A percentile compares a stretch with the other conserved stretches of the same genome.
Evolutionary conservation across 1,140 invertebrate species (phyloP).

Genomic region (Cotesia chilonis): DNA sequence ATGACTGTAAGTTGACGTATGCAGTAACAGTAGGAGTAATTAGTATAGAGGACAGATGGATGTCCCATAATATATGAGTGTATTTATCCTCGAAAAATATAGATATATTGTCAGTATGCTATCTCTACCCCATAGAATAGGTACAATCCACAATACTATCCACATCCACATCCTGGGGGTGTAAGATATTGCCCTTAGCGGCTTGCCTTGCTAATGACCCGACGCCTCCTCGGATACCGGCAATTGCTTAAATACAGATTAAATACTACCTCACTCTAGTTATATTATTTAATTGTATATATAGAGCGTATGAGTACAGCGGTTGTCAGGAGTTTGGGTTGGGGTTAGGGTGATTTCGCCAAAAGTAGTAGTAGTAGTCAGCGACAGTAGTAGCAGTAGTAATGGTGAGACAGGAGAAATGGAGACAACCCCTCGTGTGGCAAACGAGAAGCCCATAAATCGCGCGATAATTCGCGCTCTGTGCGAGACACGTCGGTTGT

Average conservation of each 20-base stretch:
- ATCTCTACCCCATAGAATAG: too few relatives aligned
- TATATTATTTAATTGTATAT: neutral
- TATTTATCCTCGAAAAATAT: too few relatives aligned
- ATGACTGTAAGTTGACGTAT: too few relatives aligned
- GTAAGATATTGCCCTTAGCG: slow-evolving; percentile 36
- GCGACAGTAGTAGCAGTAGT: neutral
- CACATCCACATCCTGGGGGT: slow-evolving; percentile 10
- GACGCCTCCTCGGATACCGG: slow-evolving; percentile 28
- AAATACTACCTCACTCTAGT: slow-evolving; percentile 35
- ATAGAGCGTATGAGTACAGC: neutral
- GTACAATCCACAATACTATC: too few relatives aligned
- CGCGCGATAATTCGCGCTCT: slow-evolving; percentile 43
- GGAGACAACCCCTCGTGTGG: slow-evolving; percentile 34
- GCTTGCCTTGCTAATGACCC: slow-evolving; percentile 40
- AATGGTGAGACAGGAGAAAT: slow-evolving; percentile 17
- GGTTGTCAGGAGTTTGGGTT: neutral
- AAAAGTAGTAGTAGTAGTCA: too few relatives aligned
- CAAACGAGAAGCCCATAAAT: slow-evolving; percentile 42
- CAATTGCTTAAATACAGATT: slow-evolving; percentile 46
- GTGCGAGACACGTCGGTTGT: slow-evolving; percentile 42
- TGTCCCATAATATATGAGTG: too few relatives aligned
- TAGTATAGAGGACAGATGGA: too few relatives aligned
- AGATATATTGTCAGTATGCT: too few relatives aligned
- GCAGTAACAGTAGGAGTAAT: too few relatives aligned
- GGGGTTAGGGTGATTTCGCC: neutral